These are phyloP conservation scores for Nerophis ophidion DNA, from an alignment of 2,113 vertebrate species.

Conservation along the genomic window DNA sequence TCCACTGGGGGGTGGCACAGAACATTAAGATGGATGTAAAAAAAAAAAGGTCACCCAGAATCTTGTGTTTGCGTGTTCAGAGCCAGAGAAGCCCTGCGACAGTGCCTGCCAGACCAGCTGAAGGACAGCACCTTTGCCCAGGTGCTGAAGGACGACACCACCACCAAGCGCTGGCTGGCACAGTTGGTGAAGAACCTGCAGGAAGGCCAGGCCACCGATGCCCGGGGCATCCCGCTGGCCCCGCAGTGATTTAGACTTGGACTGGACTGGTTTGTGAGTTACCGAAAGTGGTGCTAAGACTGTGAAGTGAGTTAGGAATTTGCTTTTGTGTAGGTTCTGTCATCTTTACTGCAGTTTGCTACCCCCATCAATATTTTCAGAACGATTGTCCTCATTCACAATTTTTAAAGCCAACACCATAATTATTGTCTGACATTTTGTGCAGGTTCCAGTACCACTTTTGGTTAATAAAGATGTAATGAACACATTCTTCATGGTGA, in stretches of 20 bases:
- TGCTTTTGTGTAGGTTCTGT: slow-evolving; percentile 9
- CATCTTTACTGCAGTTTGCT: background rate
- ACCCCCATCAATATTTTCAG: background rate
- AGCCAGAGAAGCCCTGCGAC: slow-evolving; percentile 94
- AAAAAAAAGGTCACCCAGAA: no score
- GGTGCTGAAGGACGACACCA: slow-evolving; percentile 98
- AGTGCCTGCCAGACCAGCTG: slow-evolving; percentile 97
- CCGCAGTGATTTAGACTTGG: slow-evolving; percentile 74
- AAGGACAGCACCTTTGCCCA: slow-evolving; percentile 97
- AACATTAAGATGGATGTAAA: no score
- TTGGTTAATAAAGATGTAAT: background rate
- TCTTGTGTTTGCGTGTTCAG: slow-evolving; percentile 55
- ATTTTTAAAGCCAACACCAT: background rate
- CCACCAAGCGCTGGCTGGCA: slow-evolving; percentile 97
- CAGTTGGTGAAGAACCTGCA: slow-evolving; percentile 98
- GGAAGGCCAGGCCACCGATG: slow-evolving; percentile 94
- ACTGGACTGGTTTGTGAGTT: slow-evolving; percentile 12
- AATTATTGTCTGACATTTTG: slow-evolving; percentile 8
- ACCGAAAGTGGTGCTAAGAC: slow-evolving; percentile 33
- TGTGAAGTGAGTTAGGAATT: slow-evolving; percentile 14
- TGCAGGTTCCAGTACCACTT: background rate
- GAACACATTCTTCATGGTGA: background rate
- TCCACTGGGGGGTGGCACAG: no score
- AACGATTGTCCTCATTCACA: background rate
- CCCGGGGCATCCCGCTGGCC: slow-evolving; percentile 89